Base-by-base conservation (phyloP, 2,113 vertebrate species). In the Cygnus buccinator region DNA sequence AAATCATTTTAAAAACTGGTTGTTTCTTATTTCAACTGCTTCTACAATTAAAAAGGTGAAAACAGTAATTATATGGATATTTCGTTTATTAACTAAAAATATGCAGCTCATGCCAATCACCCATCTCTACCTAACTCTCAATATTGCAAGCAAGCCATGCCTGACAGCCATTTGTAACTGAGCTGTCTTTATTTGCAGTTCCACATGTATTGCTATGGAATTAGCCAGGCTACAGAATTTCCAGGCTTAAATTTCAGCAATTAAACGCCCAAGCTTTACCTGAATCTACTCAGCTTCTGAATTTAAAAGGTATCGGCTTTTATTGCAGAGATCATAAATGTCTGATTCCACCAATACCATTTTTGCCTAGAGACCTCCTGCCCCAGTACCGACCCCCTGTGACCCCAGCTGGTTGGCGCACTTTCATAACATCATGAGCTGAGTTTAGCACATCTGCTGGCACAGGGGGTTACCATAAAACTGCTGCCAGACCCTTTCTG, bases 101-200 rank as follows among this genome's bases (percentile, higher is more conserved):
- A 78, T 43, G n/a, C 19, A 65, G 68, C 11, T 92, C 28, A 81
- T 63, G 73, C 31, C 61, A 89, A 28, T 92, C 86, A 81, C 37
- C 33, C 17, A 63, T 71, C 28, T 89, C 75, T 74, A 29, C 33
- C 91, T 86, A 80, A 62, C 41, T 91, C 62, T 31, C 31, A 11
- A 25, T 16, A 86, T 62, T 17, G 7, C 61, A 93, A 90, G 10
- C 57, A 92, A 92, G 20, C 52, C 65, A 35, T n/a, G 54, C 46
- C 83, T 87, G 73, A 78, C 72, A 95, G 65, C 9, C 7, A 2
- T 78, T 81, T 86, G 35, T 68, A 78, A 61, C 61, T 9, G 7
- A 86, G 35, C 18, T 90, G 72, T 67, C 73, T 89, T 39, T 77
- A 67, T 44, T 50, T 86, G 70, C 43, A 84, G 48, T 68, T 94